phyloP scores from a whole-genome alignment of 2,888 invertebrate species.

The Vanessa cardui region DNA sequence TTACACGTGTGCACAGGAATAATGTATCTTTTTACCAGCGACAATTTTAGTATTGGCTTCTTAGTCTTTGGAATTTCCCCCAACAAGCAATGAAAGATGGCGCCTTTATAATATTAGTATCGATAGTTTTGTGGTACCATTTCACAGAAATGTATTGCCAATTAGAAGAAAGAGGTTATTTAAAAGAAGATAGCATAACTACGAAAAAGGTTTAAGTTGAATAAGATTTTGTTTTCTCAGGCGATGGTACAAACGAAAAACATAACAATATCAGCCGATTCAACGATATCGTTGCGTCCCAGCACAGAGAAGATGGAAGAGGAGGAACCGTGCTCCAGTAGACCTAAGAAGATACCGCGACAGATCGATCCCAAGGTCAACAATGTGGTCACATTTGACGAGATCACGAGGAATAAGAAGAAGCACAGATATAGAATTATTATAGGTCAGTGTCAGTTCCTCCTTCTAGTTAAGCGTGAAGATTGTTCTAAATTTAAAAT shows the following conservation, averaged over 20 bases:
- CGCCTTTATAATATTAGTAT: too few species aligned
- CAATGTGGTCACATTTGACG: slow-evolving; percentile 73
- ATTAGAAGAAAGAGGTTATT: too few species aligned
- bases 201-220: not conserved
- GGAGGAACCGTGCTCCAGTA: slow-evolving; percentile 40
- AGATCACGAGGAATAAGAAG: slow-evolving; percentile 78
- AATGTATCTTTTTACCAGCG: too few species aligned
- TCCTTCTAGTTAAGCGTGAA: too few species aligned
- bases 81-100: too few species aligned
- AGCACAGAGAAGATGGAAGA: slow-evolving; percentile 41
- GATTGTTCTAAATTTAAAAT: too few species aligned
- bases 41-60: too few species aligned
- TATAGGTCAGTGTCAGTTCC: slow-evolving; percentile 59
- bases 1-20: too few species aligned
- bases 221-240: slow-evolving; percentile 44
- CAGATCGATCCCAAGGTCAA: slow-evolving; percentile 69
- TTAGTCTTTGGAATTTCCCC: too few species aligned
- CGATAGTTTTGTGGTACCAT: too few species aligned
- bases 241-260: slow-evolving; percentile 70
- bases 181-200: too few species aligned
- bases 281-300: slow-evolving; percentile 63
- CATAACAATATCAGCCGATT: slow-evolving; percentile 69
- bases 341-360: slow-evolving; percentile 59
- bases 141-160: too few species aligned
- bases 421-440: slow-evolving; percentile 80